phyloP scores from a whole-genome alignment of 2,888 invertebrate genomes.

The Perdita meconis region DNA sequence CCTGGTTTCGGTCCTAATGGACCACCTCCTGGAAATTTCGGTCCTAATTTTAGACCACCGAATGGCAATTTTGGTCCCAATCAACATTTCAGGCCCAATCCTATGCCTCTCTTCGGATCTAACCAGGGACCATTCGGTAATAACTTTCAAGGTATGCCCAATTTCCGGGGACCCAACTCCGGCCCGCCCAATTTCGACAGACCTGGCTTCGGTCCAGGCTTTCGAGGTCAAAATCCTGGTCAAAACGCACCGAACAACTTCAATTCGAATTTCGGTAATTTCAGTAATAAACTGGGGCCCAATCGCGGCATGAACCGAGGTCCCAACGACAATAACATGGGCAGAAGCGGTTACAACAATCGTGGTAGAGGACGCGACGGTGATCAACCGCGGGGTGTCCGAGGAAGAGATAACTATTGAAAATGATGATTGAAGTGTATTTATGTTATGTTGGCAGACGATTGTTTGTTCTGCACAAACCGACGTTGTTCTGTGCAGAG shows the following conservation, averaged over 20 bases:
- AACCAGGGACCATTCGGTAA: conserved; percentile 75
- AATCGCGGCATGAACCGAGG: conserved; percentile 76
- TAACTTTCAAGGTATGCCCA: conserved; percentile 77
- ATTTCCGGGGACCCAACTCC: conserved; percentile 77
- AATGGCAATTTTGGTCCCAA: conserved; percentile 80
- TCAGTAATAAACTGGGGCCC: conserved; percentile 74
- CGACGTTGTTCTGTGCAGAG: conserved; percentile 8
- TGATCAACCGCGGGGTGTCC: conserved; percentile 73
- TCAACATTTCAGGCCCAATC: conserved; percentile 78
- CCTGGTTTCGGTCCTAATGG: conserved; percentile 80
- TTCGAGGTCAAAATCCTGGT: conserved; percentile 75
- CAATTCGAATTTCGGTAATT: conserved; percentile 71
- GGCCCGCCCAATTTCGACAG: conserved; percentile 79
- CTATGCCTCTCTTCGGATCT: conserved; percentile 76
- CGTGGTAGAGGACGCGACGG: conserved; percentile 77
- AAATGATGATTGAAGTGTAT: conserved; percentile 16
- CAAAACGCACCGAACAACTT: conserved; percentile 71
- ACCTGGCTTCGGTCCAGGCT: conserved; percentile 77
- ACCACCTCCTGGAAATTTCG: conserved; percentile 75
- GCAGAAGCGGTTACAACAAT: conserved; percentile 74
- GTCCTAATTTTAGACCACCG: conserved; percentile 76
- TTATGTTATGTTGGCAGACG: conserved; percentile 28
- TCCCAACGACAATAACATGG: conserved; percentile 72
- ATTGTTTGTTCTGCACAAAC: conserved; percentile 17
- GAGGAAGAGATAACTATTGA: conserved; percentile 79